phyloP scores from a whole-genome alignment of 1,140 invertebrate genomes.

The Bombus haemorrhoidalis region DNA sequence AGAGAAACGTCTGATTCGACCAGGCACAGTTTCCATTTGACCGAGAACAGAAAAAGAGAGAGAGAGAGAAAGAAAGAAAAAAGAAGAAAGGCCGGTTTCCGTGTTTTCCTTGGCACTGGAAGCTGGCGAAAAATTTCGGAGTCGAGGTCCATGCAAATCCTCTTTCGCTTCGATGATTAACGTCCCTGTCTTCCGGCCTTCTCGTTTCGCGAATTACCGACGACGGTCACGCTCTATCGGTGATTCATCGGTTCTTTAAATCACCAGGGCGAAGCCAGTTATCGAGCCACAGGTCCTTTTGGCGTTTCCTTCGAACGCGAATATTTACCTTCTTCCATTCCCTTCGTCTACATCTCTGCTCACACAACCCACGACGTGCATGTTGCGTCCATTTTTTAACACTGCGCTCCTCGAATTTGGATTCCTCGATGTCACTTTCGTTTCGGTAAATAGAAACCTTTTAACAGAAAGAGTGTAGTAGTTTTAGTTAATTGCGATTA shows the following conservation, averaged over 20 bases:
- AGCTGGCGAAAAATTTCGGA: constrained; percentile 27
- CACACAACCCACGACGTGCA: not conserved
- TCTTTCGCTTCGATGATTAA: constrained; percentile 53
- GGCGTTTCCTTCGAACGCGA: not conserved
- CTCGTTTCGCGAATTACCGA: constrained; percentile 40
- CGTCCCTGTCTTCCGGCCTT: constrained; percentile 30
- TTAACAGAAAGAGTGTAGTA: too few relatives aligned
- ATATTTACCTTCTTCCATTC: not conserved
- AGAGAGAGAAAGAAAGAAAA: too few relatives aligned
- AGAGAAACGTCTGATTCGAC: not conserved
- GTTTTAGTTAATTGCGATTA: too few relatives aligned
- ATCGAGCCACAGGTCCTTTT: not conserved
- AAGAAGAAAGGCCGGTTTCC: not conserved
- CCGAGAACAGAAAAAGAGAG: not conserved
- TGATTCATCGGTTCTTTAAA: constrained; percentile 62
- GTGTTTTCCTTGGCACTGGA: constrained; percentile 42
- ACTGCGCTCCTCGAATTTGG: too few relatives aligned
- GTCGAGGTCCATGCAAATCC: constrained; percentile 15
- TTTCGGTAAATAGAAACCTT: too few relatives aligned
- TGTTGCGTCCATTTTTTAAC: too few relatives aligned
- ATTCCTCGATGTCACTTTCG: too few relatives aligned
- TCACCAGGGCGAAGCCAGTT: constrained; percentile 33
- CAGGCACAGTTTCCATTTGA: not conserved
- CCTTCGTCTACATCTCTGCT: not conserved
- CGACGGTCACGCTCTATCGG: constrained; percentile 42